Evolutionary conservation across 1,140 invertebrate species (phyloP).

Genomic region (Lucilia sericata): DNA sequence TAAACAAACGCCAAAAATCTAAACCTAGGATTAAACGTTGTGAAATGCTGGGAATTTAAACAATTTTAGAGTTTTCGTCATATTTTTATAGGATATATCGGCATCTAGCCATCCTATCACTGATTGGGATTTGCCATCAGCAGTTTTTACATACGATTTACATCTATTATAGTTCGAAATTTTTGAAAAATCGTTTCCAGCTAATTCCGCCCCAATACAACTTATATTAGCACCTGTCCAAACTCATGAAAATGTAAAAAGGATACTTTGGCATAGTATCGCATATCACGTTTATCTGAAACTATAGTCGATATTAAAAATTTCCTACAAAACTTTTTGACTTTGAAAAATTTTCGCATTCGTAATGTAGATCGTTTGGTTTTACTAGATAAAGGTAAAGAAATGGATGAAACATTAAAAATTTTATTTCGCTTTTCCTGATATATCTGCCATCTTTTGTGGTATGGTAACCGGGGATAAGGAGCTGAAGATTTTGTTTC

Average conservation of each 20-base stretch:
- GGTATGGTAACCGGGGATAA: neutral
- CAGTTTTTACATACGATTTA: constrained; percentile 36
- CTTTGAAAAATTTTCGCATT: neutral
- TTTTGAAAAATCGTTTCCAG: neutral
- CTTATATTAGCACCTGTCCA: constrained; percentile 21
- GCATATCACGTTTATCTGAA: neutral
- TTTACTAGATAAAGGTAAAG: too few species aligned
- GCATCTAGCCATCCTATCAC: constrained; percentile 20
- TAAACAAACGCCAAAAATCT: constrained; percentile 26
- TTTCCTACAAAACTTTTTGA: neutral
- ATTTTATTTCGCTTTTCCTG: neutral
- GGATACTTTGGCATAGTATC: neutral
- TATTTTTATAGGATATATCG: neutral
- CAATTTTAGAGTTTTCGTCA: neutral
- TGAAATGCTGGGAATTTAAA: neutral
- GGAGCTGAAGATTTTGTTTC: neutral
- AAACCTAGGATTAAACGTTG: constrained; percentile 26
- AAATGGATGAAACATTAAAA: neutral
- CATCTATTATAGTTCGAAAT: neutral
- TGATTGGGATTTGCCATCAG: constrained; percentile 22
- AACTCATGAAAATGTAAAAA: neutral
- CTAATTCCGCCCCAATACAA: neutral
- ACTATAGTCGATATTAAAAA: neutral
- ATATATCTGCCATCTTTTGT: neutral
- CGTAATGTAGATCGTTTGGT: neutral